These are phyloP conservation scores for Sinella curviseta DNA, from an alignment of 1,140 invertebrate genomes.

Conservation along the genomic window DNA sequence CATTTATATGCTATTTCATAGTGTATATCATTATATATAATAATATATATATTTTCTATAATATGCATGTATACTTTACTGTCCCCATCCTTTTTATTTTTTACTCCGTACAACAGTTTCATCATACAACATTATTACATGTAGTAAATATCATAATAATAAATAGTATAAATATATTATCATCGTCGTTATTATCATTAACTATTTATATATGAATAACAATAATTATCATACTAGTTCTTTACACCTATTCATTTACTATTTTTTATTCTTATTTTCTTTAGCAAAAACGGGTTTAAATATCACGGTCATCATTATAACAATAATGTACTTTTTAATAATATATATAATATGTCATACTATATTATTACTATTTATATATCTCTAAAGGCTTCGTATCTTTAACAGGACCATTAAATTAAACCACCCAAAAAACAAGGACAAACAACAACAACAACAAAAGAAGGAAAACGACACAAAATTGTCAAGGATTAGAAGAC, in stretches of 20 bases:
- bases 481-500: no score
- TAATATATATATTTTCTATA: not conserved
- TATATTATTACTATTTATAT: not conserved
- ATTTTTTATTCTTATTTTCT: not conserved
- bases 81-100: not conserved
- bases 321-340: not conserved
- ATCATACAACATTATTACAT: not conserved
- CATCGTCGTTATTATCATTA: not conserved
- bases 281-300: conserved; percentile 20
- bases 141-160: not conserved
- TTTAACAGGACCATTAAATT: no score
- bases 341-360: not conserved
- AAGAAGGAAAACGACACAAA: no score
- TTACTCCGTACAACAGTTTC: not conserved
- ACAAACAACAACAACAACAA: no score
- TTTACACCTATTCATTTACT: not conserved
- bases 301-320: conserved; percentile 21
- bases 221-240: not conserved
- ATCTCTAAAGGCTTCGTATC: no score
- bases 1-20: no score
- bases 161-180: conserved; percentile 27
- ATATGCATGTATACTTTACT: not conserved
- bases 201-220: not conserved
- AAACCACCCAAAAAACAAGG: no score
- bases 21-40: not conserved